Conservation (phyloP, 2,113 vertebrate species). For the Cynoglossus semilaevis region DNA sequence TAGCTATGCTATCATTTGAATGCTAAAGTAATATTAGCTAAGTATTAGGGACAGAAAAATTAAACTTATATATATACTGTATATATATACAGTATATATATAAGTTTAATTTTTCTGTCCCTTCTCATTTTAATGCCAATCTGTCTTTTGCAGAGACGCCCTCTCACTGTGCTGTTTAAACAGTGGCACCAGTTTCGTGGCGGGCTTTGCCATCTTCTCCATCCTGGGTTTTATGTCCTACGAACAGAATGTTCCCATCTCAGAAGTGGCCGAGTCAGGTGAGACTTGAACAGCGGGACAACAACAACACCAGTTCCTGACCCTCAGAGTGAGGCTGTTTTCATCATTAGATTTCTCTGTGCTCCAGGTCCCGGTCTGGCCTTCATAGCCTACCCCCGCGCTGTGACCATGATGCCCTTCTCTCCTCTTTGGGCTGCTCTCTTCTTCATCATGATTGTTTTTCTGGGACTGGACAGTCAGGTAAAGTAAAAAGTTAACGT, state of each 20-base stretch:
- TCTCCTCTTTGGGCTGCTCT: conserved; percentile 92
- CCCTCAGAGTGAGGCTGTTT: neutral
- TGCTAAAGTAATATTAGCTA: too few relatives aligned
- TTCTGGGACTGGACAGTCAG: conserved; percentile 86
- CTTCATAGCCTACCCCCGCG: conserved; percentile 95
- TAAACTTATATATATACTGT: too few relatives aligned
- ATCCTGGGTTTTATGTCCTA: conserved; percentile 95
- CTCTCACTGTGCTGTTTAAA: conserved; percentile 90
- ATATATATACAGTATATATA: too few relatives aligned
- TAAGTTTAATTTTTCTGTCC: too few relatives aligned
- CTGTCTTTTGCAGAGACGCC: conserved; percentile 82
- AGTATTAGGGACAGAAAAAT: too few relatives aligned
- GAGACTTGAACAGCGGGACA: conserved; percentile 41
- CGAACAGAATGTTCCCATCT: conserved; percentile 91
- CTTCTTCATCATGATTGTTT: conserved; percentile 93
- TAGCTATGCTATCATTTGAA: too few relatives aligned
- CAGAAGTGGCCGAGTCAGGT: conserved; percentile 93
- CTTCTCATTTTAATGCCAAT: too few relatives aligned
- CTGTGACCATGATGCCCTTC: conserved; percentile 94
- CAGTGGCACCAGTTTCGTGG: conserved; percentile 92
- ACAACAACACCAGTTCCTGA: neutral
- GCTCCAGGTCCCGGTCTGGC: conserved; percentile 89
- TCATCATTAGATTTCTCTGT: neutral
- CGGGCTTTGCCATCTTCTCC: conserved; percentile 96
- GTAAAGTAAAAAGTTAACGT: conserved; percentile 25